phyloP scores from a whole-genome alignment of 2,888 invertebrate species.

The Priocnemis perturbator region DNA sequence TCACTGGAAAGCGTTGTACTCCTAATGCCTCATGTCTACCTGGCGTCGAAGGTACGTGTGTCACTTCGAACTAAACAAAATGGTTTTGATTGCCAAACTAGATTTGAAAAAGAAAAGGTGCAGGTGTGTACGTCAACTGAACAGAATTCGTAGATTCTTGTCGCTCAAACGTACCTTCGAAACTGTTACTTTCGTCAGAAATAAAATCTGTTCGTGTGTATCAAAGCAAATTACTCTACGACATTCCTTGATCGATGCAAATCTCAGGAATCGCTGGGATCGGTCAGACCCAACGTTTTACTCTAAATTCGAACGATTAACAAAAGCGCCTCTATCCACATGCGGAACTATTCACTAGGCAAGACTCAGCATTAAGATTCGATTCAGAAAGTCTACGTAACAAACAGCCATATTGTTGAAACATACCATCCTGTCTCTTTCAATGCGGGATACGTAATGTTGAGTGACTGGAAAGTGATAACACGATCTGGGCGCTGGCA shows the following conservation, averaged over 20 bases:
- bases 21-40: conserved; percentile 14
- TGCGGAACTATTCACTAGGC: conserved; percentile 42
- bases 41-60: conserved; percentile 28
- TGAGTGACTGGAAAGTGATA: not conserved
- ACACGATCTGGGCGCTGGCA: conserved; percentile 23
- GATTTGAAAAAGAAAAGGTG: no score
- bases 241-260: conserved; percentile 39
- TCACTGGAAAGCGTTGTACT: conserved; percentile 26
- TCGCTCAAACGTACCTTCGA: conserved; percentile 30
- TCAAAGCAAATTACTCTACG: conserved; percentile 36
- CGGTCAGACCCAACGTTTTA: conserved; percentile 9
- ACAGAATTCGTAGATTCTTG: no score
- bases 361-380: conserved; percentile 11
- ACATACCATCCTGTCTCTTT: conserved; percentile 34
- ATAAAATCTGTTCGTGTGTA: conserved; percentile 19
- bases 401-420: conserved; percentile 8
- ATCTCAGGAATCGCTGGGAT: conserved; percentile 32
- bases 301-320: conserved; percentile 25
- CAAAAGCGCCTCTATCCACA: conserved; percentile 36
- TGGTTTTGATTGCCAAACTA: conserved; percentile 5
- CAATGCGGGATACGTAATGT: conserved; percentile 34
- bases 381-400: no score
- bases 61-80: not conserved
- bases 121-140: no score
- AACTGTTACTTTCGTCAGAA: conserved; percentile 13